A percentile compares a stretch with the other conserved stretches of the same genome.
phyloP scores from a whole-genome alignment of 2,113 vertebrate species.

The Cyrtonyx montezumae region DNA sequence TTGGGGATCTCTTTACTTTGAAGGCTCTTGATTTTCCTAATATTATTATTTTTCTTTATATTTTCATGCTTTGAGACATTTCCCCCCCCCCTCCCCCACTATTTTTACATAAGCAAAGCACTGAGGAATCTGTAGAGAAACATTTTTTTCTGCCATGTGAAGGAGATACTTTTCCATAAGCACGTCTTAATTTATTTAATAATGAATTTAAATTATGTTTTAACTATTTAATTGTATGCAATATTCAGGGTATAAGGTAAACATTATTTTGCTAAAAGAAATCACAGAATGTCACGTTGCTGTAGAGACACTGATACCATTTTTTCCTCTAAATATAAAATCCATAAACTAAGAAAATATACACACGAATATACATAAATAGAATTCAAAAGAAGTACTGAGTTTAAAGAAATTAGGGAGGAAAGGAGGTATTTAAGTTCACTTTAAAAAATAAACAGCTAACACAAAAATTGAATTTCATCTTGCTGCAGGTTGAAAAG shows the following conservation, averaged over 20 bases:
- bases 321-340: conserved; percentile 49
- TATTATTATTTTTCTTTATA: background rate
- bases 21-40: background rate
- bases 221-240: conserved; percentile 35
- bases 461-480: conserved; percentile 60
- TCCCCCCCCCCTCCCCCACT: too few relatives aligned
- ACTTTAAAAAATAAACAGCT: conserved; percentile 53
- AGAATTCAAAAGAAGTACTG: conserved; percentile 56
- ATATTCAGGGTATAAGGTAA: conserved; percentile 34
- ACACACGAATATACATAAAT: background rate
- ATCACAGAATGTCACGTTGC: conserved; percentile 53
- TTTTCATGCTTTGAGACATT: background rate
- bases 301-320: conserved; percentile 10
- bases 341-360: conserved; percentile 60
- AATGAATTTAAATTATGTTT: conserved; percentile 48
- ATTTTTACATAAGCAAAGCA: background rate
- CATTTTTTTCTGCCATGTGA: background rate
- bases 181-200: conserved; percentile 44
- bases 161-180: conserved; percentile 49
- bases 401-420: conserved; percentile 53
- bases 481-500: conserved; percentile 51
- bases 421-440: conserved; percentile 57
- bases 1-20: background rate
- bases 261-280: conserved; percentile 52
- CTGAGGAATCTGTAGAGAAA: conserved; percentile 3